Base-by-base conservation (phyloP, 2,888 invertebrate species). In the Hypomecis atomaria region DNA sequence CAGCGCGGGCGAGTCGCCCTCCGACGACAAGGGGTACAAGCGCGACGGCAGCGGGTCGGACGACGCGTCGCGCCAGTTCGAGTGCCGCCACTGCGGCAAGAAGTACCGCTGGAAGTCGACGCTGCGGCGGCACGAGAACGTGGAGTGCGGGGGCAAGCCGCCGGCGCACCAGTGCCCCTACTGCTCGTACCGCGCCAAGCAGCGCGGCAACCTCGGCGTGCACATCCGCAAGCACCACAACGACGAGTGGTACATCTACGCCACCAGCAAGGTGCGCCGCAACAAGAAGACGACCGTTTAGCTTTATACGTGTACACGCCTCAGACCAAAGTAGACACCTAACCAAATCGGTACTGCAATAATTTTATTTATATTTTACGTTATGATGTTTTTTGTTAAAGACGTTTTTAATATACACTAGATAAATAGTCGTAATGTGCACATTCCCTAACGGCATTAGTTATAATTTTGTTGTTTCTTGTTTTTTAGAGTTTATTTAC, bases 101-200 rank as follows among this genome's bases (percentile, higher is more conserved):
- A 94, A 95, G 72, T 97, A 97, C 87, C 95, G 97, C 77, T 97
- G 97, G 97, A 97, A 96, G 89, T 96, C 96, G 55, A 97, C 97
- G 65, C 93, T 97, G 93, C 94, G 96, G 9, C 94, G 96, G 5
- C 97, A 97, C 89, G 96, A 96, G 87, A 96, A 95, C 91, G 96
- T 96, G 68, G 97, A 97, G 87, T 97, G 97, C 87, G 96, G 96
- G 49, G 96, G 96, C 70, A 97, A 97, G 84, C 95, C 96, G 70
- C 97, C 97, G 0, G 94, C 96, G 69, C 96, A 96, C 88, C 96
- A 96, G 70, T 97, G 97, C 78, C 96, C 96, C 9, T 94, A 96
- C 83, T 97, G 96, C 88, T 93, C 95, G 33, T 96, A 96, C 90
- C 94, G 94, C 78, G 96, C 97, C 68, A 96, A 97, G 80, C 97